These are phyloP conservation scores for Stegophylla sp. DNA, from an alignment of 2,888 invertebrate genomes.

Conservation along the genomic window DNA sequence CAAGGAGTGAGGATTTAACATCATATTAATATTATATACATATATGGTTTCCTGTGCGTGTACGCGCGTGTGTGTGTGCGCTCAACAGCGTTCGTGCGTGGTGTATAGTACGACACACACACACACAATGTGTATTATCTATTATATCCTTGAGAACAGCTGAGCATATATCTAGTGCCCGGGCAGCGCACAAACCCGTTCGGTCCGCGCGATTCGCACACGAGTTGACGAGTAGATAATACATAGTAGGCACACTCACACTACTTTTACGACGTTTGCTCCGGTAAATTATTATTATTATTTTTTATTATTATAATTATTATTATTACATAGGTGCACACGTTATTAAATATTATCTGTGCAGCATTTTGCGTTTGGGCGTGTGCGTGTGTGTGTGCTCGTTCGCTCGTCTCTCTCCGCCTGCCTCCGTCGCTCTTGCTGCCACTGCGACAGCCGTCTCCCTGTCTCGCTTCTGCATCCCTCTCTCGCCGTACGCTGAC, in stretches of 20 bases:
- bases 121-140: not conserved
- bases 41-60: too few species aligned
- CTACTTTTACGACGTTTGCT: too few species aligned
- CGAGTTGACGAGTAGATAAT: too few species aligned
- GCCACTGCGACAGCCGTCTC: not conserved
- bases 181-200: not conserved
- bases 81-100: too few species aligned
- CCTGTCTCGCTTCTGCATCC: not conserved
- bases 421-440: not conserved
- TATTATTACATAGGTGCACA: too few species aligned
- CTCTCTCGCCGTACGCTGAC: not conserved
- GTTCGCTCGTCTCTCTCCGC: not conserved
- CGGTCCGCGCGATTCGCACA: not conserved
- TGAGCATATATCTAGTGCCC: not conserved
- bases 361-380: not conserved
- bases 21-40: too few species aligned
- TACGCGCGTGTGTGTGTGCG: too few species aligned
- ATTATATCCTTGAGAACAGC: not conserved
- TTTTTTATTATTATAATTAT: too few species aligned
- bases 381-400: not conserved
- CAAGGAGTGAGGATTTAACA: too few species aligned
- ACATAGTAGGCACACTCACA: not conserved
- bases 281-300: too few species aligned
- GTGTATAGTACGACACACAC: too few species aligned
- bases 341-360: too few species aligned